Conservation (phyloP, 2,797 vertebrate genomes). For the Sebastes glaucus region DNA sequence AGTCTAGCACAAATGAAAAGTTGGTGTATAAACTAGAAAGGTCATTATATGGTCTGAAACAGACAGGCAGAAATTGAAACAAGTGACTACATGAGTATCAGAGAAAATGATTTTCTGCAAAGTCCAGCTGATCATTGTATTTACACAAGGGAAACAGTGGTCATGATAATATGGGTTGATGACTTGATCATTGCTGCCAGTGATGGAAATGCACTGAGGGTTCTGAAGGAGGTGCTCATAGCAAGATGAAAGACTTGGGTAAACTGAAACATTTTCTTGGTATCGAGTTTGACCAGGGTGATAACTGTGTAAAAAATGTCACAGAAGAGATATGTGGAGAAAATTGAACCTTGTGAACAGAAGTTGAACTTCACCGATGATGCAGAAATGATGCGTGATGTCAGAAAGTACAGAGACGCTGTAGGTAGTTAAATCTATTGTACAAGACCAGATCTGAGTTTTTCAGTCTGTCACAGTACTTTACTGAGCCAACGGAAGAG, state of each 20-base stretch:
- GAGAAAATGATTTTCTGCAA: background rate
- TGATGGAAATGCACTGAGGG: background rate
- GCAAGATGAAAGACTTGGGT: background rate
- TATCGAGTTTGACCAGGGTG: background rate
- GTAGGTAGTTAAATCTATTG: conserved; percentile 26
- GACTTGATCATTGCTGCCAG: background rate
- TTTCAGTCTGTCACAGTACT: conserved; percentile 17
- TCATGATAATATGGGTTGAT: background rate
- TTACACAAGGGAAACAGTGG: background rate
- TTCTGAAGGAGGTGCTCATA: background rate
- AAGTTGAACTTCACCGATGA: conserved; percentile 12
- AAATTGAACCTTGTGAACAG: background rate
- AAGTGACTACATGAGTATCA: background rate
- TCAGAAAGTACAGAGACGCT: conserved; percentile 19
- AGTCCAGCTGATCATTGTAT: background rate
- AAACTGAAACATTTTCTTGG: background rate
- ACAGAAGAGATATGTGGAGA: background rate
- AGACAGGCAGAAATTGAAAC: background rate
- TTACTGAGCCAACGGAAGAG: conserved; percentile 19
- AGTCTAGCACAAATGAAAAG: background rate
- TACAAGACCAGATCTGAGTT: conserved; percentile 24
- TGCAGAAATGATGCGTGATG: background rate
- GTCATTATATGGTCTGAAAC: background rate
- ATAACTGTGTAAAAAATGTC: background rate
- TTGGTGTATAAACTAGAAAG: background rate